These are phyloP conservation scores for Umimayanthus chanpuru DNA, from an alignment of 92 coral and sea anemone species.

Conservation along the genomic window DNA sequence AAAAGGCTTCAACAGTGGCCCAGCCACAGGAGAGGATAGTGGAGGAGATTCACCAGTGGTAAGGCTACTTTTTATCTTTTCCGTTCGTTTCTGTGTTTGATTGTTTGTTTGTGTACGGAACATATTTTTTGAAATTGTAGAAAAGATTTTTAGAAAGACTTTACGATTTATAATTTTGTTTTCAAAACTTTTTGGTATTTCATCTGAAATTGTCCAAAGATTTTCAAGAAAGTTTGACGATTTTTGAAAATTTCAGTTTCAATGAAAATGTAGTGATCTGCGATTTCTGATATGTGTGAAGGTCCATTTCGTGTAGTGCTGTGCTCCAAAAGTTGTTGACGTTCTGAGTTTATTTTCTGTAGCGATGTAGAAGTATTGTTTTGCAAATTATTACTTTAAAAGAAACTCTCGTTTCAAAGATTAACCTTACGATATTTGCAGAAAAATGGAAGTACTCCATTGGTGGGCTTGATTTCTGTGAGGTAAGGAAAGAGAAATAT, in stretches of 20 bases:
- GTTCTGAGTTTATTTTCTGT: not conserved
- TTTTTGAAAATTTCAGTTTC: too few species aligned
- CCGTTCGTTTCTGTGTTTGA: not conserved
- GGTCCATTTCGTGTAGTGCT: not conserved
- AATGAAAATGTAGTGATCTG: too few species aligned
- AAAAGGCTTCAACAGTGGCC: constrained; percentile 21
- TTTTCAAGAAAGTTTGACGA: too few species aligned
- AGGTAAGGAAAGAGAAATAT: constrained; percentile 51
- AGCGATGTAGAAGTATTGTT: not conserved
- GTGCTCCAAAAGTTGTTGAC: not conserved
- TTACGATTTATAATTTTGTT: too few species aligned
- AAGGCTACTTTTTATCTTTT: not conserved
- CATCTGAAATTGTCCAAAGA: too few species aligned
- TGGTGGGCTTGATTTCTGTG: constrained; percentile 76
- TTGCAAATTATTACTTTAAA: not conserved
- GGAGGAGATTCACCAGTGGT: constrained; percentile 37
- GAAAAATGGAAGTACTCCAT: constrained; percentile 81
- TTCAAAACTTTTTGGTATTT: too few species aligned
- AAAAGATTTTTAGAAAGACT: too few species aligned
- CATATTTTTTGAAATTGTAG: not conserved
- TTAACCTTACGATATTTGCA: constrained; percentile 26
- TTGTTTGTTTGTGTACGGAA: not conserved
- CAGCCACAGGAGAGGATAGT: constrained; percentile 24
- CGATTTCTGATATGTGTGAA: too few species aligned
- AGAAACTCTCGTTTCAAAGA: not conserved